Conservation (phyloP, 2,797 vertebrate species). For the Halcyon smyrnensis region DNA sequence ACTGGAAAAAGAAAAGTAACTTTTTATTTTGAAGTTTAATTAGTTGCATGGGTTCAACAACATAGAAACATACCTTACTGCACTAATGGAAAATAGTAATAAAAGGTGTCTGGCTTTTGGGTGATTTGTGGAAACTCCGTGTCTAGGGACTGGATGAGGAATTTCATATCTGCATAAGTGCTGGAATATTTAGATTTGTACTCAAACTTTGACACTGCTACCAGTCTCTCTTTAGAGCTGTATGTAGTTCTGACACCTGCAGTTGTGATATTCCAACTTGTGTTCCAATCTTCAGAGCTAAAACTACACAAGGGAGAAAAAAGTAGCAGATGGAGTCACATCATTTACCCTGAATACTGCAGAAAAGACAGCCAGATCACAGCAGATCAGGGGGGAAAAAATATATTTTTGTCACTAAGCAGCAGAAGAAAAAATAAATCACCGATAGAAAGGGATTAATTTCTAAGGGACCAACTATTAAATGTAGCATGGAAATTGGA, state of each 20-base stretch:
- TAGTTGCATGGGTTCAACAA: not conserved
- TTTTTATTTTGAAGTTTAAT: not conserved
- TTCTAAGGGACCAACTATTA: constrained; percentile 15
- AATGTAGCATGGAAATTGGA: not conserved
- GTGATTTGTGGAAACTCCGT: not conserved
- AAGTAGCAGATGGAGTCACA: constrained; percentile 31
- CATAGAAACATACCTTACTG: not conserved
- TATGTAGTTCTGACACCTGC: not conserved
- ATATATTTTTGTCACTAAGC: constrained; percentile 43
- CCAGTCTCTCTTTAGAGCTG: not conserved
- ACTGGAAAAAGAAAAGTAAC: not conserved
- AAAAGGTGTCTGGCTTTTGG: not conserved
- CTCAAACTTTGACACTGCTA: not conserved
- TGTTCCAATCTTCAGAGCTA: not conserved
- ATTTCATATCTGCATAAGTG: not conserved
- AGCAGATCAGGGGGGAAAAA: not conserved
- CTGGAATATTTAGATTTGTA: not conserved
- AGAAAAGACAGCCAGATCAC: constrained; percentile 16
- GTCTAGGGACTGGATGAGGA: not conserved
- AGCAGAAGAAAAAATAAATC: constrained; percentile 40
- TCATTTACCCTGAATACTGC: constrained; percentile 18
- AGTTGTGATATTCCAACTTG: not conserved
- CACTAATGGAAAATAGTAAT: not conserved
- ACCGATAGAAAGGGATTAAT: constrained; percentile 13
- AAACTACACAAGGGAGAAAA: not conserved